Conservation (phyloP, 2,888 invertebrate genomes). For the Osmoderma eremita region DNA sequence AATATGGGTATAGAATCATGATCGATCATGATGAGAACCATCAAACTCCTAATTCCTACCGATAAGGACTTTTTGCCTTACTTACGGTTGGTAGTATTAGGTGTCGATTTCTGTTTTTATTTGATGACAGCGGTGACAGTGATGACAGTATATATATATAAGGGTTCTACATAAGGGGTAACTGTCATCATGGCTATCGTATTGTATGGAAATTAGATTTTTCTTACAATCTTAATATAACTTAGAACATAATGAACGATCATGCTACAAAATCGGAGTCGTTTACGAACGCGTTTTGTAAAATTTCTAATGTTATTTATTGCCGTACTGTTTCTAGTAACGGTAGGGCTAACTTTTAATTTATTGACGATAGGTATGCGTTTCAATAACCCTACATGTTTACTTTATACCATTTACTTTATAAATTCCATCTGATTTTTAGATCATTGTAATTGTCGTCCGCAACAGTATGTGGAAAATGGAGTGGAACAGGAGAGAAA, state of each 20-base stretch:
- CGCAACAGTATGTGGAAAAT: slow-evolving; percentile 46
- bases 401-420: slow-evolving; percentile 7
- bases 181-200: no score
- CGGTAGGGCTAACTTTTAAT: slow-evolving; percentile 55
- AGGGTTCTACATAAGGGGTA: neutral
- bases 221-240: no score
- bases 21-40: no score
- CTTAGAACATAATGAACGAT: slow-evolving; percentile 40
- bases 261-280: slow-evolving; percentile 45
- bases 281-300: slow-evolving; percentile 41
- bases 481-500: slow-evolving; percentile 37
- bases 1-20: no score
- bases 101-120: neutral
- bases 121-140: no score
- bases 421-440: slow-evolving; percentile 46
- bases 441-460: slow-evolving; percentile 57
- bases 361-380: slow-evolving; percentile 58
- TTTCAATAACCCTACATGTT: slow-evolving; percentile 21
- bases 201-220: no score
- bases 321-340: slow-evolving; percentile 51
- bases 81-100: neutral
- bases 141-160: no score
- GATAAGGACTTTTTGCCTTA: no score
- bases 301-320: slow-evolving; percentile 50
- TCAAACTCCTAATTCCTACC: neutral